Base-by-base conservation (phyloP, 1,140 invertebrate genomes). In the Papilio helenus region DNA sequence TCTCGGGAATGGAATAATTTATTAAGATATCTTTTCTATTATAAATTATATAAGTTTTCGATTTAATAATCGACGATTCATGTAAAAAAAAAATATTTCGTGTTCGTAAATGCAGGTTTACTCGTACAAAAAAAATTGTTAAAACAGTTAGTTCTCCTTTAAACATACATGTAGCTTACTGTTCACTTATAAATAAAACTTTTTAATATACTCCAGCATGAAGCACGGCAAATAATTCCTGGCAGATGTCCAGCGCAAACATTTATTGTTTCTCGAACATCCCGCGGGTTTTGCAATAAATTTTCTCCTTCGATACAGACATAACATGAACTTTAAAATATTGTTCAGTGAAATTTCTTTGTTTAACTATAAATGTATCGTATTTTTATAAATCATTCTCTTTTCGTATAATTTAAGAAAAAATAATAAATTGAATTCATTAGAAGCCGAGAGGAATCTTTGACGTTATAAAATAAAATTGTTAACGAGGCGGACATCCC, bases 291-390 rank as follows among this genome's bases (percentile, higher is more conserved):
- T 68, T 29, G 26, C 23, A 68, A 68, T 29, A 16, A 68, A 68
- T 68, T 34, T 68, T 68, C 26, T 29, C 20, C 26, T 16, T 7
- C 61, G 26, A 65, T 65, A 2, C 12, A 2, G 20, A 68, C 7
- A 68, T 34, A 34, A 68, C 34, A 68, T 65, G 26, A 68, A 68
- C 61, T 68, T 68, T 68, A 68, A 68, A 34, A 34, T 68, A 12
- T 23, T 61, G 23, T 29, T 16, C 26, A 18, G 14, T 68, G 51
- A 55, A 55, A n/a, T 55, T 55, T 20, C 51, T 55, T 55, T 55
- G 9, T 55, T 7, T 55, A 18, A 49, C 5, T 18, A 49, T 4
- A 49, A 49, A 49, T 4, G 46, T 18, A 49, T 49, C 16, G 14
- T 49, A 49, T 49, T 49, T 49, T 49, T 18, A 5, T 49, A 46